Conservation (phyloP, 2,888 invertebrate genomes). For the Drosophila demipolita region DNA sequence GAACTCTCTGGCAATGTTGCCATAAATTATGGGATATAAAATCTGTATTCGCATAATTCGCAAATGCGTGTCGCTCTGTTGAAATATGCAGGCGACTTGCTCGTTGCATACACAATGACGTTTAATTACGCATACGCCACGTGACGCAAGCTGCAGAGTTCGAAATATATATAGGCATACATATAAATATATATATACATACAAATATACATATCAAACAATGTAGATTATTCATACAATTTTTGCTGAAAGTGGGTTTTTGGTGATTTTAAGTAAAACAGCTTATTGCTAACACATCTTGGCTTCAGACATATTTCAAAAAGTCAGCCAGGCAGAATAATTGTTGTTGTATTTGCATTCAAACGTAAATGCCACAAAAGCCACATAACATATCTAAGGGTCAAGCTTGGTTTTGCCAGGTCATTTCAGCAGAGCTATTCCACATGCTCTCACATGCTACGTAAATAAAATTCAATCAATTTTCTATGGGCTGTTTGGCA, state of each 20-base stretch:
- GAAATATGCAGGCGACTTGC: conserved; percentile 19
- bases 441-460: conserved; percentile 14
- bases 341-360: conserved; percentile 41
- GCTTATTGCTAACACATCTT: conserved; percentile 24
- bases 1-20: conserved; percentile 15
- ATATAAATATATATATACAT: background rate
- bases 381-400: conserved; percentile 33
- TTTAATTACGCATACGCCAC: conserved; percentile 52
- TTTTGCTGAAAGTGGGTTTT: conserved; percentile 57
- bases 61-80: conserved; percentile 25
- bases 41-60: conserved; percentile 29
- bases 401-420: background rate
- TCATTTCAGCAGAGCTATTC: conserved; percentile 10
- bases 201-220: conserved; percentile 13
- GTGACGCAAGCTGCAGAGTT: conserved; percentile 21
- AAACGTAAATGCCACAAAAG: conserved; percentile 40
- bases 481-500: conserved; percentile 3
- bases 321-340: conserved; percentile 31
- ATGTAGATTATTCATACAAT: conserved; percentile 39
- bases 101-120: conserved; percentile 29
- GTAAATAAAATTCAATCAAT: conserved; percentile 41
- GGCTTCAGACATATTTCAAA: conserved; percentile 2
- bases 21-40: conserved; percentile 28
- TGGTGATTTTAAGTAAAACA: conserved; percentile 42
- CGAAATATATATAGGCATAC: background rate